Evolutionary conservation across 2,888 invertebrate species (phyloP).

Genomic region (Morinoia aosen): DNA sequence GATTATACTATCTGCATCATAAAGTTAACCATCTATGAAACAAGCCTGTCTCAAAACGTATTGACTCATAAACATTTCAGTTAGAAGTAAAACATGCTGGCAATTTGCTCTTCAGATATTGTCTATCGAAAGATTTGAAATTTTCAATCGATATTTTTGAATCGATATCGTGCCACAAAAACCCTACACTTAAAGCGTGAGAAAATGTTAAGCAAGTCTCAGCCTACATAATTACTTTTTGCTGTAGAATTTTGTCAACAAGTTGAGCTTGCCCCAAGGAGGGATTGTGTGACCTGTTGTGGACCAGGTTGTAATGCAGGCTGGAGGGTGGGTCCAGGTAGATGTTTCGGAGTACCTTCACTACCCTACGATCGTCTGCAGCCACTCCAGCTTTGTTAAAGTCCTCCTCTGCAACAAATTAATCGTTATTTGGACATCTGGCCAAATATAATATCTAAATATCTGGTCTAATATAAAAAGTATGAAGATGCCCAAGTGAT

Average conservation of each 20-base stretch:
- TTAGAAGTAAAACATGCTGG: too few species aligned
- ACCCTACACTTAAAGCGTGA: neutral
- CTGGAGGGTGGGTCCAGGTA: conserved; percentile 55
- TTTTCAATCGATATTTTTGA: too few species aligned
- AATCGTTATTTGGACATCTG: neutral
- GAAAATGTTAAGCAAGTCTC: neutral
- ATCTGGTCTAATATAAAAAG: too few species aligned
- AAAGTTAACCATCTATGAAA: too few species aligned
- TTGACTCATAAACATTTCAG: too few species aligned
- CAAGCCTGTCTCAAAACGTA: too few species aligned
- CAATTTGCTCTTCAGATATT: too few species aligned
- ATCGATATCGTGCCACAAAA: too few species aligned
- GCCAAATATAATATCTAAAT: too few species aligned
- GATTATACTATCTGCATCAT: too few species aligned
- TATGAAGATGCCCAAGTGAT: too few species aligned
- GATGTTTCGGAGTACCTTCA: conserved; percentile 16
- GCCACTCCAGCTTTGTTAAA: neutral
- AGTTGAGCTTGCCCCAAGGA: conserved; percentile 63
- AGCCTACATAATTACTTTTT: conserved; percentile 56
- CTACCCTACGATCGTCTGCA: conserved; percentile 23
- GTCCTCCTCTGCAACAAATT: neutral
- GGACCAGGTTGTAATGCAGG: conserved; percentile 56
- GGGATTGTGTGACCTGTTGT: conserved; percentile 55
- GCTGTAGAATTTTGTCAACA: conserved; percentile 51
- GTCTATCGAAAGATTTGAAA: too few species aligned